A percentile compares a stretch with the other conserved stretches of the same genome.
These are phyloP conservation scores for Bucco capensis DNA, from an alignment of 2,113 vertebrate genomes.

Conservation along the genomic window DNA sequence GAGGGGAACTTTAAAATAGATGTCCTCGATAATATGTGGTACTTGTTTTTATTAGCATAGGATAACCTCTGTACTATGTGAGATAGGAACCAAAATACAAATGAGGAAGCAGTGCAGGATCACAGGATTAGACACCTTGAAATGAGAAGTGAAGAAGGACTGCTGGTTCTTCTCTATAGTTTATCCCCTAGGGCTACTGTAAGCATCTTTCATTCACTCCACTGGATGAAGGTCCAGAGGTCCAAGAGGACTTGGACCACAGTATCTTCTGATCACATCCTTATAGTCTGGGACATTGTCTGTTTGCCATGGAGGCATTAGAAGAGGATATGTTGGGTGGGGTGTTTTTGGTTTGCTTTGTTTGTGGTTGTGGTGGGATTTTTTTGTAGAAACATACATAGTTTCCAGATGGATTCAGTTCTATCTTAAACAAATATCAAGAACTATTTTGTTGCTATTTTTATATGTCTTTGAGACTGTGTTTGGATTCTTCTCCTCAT, in stretches of 20 bases:
- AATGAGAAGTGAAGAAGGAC: background rate
- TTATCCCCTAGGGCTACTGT: background rate
- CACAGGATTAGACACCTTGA: background rate
- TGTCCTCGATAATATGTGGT: background rate
- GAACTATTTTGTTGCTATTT: background rate
- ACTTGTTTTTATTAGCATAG: background rate
- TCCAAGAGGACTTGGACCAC: background rate
- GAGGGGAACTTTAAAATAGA: background rate
- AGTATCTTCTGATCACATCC: background rate
- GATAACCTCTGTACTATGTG: background rate
- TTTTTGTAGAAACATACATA: background rate
- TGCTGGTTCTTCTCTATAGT: background rate
- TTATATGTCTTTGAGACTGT: background rate
- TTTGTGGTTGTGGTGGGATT: background rate
- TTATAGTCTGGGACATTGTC: background rate
- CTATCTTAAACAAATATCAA: background rate
- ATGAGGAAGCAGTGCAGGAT: background rate
- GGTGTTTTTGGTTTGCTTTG: background rate
- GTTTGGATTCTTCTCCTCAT: background rate
- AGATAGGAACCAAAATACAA: background rate
- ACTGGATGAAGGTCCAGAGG: background rate
- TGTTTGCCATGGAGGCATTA: background rate
- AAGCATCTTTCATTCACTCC: background rate
- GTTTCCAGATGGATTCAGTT: background rate
- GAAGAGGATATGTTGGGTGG: background rate